phyloP scores from a whole-genome alignment of 2,888 invertebrate species.

The Diaperis boleti region DNA sequence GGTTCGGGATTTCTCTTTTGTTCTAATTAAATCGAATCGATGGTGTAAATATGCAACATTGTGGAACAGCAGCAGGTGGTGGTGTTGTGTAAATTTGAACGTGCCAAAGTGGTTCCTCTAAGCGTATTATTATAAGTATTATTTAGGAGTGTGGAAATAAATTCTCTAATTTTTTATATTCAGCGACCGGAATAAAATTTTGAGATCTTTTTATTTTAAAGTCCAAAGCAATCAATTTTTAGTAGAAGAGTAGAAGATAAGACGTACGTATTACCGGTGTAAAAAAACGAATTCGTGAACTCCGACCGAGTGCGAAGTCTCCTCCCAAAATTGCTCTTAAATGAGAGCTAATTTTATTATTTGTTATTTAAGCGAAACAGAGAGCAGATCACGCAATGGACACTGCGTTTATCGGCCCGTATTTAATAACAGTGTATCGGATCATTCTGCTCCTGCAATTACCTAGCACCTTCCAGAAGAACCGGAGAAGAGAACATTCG shows the following conservation, averaged over 20 bases:
- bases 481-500: constrained; percentile 45
- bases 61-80: constrained; percentile 21
- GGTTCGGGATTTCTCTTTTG: neutral
- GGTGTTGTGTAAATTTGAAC: constrained; percentile 23
- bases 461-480: constrained; percentile 57
- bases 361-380: constrained; percentile 37
- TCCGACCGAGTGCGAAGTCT: constrained; percentile 20
- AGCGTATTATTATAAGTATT: constrained; percentile 33
- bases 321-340: constrained; percentile 22
- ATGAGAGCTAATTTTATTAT: constrained; percentile 37
- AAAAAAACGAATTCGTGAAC: constrained; percentile 4
- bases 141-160: constrained; percentile 36
- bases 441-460: constrained; percentile 58
- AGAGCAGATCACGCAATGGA: constrained; percentile 37
- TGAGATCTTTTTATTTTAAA: constrained; percentile 32
- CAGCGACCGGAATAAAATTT: constrained; percentile 26
- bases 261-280: constrained; percentile 3
- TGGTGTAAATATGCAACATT: constrained; percentile 9
- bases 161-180: constrained; percentile 29
- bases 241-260: constrained; percentile 28
- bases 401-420: constrained; percentile 56
- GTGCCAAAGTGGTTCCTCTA: constrained; percentile 32
- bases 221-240: too few species aligned
- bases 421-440: constrained; percentile 58
- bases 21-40: neutral